A percentile compares a stretch with the other conserved stretches of the same genome.
Evolutionary conservation across 2,113 vertebrate species (phyloP).

Genomic region (Coryphaenoides rupestris): DNA sequence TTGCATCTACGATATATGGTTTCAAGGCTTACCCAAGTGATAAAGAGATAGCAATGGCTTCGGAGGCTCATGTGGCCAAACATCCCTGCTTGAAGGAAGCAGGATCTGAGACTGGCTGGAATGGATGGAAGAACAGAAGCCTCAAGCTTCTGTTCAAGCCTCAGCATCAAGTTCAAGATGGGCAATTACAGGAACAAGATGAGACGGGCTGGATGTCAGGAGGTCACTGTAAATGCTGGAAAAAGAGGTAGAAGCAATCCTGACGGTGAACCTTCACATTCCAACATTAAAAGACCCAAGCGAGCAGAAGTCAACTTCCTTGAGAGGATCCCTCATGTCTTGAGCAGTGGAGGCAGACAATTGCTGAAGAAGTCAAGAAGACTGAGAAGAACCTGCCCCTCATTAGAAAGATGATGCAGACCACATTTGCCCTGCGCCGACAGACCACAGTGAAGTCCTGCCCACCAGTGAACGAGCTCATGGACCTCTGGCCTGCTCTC

Average conservation of each 20-base stretch:
- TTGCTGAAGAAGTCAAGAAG: constrained; percentile 36
- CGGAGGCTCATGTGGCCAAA: constrained; percentile 30
- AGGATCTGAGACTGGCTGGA: constrained; percentile 35
- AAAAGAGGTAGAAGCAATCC: constrained; percentile 33
- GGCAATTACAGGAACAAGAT: constrained; percentile 34
- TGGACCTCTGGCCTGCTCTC: constrained; percentile 22
- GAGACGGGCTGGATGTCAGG: constrained; percentile 28
- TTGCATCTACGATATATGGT: constrained; percentile 29
- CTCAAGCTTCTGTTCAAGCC: no score
- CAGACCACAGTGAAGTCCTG: constrained; percentile 21
- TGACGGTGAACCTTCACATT: constrained; percentile 28
- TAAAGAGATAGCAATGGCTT: constrained; percentile 22
- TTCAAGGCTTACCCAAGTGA: constrained; percentile 45
- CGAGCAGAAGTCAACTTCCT: constrained; percentile 34
- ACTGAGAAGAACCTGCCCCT: constrained; percentile 19
- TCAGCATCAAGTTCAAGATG: constrained; percentile 39
- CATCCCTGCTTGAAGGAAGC: constrained; percentile 23
- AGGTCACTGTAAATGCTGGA: constrained; percentile 36
- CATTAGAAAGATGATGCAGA: constrained; percentile 25
- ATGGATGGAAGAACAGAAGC: constrained; percentile 44
- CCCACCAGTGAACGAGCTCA: constrained; percentile 23
- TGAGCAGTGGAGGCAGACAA: constrained; percentile 22
- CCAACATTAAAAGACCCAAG: constrained; percentile 25
- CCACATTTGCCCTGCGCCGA: constrained; percentile 22
- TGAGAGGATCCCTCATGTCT: constrained; percentile 32